Conservation (phyloP, 2,113 vertebrate genomes). For the Bubo blakistoni region DNA sequence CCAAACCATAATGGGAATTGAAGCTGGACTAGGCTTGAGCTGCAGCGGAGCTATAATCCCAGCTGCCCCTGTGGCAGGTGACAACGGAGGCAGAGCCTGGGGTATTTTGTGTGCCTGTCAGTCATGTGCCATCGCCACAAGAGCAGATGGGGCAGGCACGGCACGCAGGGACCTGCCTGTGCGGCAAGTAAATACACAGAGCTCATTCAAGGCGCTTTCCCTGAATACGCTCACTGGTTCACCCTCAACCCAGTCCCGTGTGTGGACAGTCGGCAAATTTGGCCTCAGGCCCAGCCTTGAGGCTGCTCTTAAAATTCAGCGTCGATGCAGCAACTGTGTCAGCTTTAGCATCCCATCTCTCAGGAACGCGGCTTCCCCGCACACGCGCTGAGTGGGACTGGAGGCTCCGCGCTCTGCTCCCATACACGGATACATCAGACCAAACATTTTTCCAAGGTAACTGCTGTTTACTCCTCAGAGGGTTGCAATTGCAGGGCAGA, state of each 20-base stretch:
- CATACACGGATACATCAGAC: accelerated
- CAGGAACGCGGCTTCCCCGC: accelerated
- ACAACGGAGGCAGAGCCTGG: constrained; percentile 17
- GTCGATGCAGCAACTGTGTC: background rate
- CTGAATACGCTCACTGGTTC: background rate
- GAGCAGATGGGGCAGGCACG: constrained; percentile 58
- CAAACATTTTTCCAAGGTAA: background rate
- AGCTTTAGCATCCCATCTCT: background rate
- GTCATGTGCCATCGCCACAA: background rate
- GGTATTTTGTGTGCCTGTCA: constrained; percentile 43
- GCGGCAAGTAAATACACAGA: background rate
- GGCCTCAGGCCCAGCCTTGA: constrained; percentile 65
- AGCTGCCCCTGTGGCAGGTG: constrained; percentile 33
- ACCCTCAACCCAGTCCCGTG: background rate
- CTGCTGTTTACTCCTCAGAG: background rate
- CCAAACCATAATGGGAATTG: background rate
- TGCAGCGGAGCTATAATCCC: background rate
- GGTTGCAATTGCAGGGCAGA: background rate
- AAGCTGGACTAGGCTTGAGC: background rate
- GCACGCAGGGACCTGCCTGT: constrained; percentile 31
- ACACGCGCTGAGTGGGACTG: accelerated
- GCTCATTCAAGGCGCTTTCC: background rate
- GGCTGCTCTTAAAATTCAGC: constrained; percentile 62
- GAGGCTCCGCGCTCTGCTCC: accelerated
- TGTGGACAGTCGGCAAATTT: constrained; percentile 28